Base-by-base conservation (phyloP, 1,140 invertebrate genomes). In the Lerema accius region DNA sequence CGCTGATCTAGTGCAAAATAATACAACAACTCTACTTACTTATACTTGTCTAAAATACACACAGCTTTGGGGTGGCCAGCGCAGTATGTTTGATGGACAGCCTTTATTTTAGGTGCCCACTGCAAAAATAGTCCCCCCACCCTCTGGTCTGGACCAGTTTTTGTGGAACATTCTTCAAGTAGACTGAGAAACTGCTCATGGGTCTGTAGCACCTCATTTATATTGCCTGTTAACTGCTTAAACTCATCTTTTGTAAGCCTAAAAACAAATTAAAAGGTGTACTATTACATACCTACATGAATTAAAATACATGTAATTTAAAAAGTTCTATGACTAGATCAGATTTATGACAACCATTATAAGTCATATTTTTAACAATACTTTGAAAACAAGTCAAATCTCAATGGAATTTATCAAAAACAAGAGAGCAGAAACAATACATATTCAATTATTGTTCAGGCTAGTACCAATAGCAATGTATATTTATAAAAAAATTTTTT, bases 81-180 rank as follows among this genome's bases (percentile, higher is more conserved):
- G 91, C 98, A 99, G 84, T 99, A 99, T 10, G 91, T 92, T 69
- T 95, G 94, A 89, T 99, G 97, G 15, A 98, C 94, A 63, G 93
- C 90, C 89, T 98, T 98, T 50, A 99, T 93, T 79, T 94, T 93
- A 11, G 96, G 94, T 5, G 98, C 98, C 84, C 95, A 94, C 43
- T 94, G 95, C 37, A 99, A 88, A 82, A 99, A 99, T 0, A 98
- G 90, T 77, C 96, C 97, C 4, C 98, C 98, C 58, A 99, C 95
- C 80, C 96, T 93, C 81, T 98, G 96, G 65, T 97, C 96, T 3
- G 92, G 86, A 11, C 94, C 92, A 6, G 93, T 92, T 81, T 95
- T 94, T 23, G 92, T 92, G 40, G 93, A 90, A 84, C 95, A 94
- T 78, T 95, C 94, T 91, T 98, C 96, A 56, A 99, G 91, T 46